Evolutionary conservation across 64 coral and sea anemone genomes (phyloP).

Genomic region (Pocillopora verrucosa): DNA sequence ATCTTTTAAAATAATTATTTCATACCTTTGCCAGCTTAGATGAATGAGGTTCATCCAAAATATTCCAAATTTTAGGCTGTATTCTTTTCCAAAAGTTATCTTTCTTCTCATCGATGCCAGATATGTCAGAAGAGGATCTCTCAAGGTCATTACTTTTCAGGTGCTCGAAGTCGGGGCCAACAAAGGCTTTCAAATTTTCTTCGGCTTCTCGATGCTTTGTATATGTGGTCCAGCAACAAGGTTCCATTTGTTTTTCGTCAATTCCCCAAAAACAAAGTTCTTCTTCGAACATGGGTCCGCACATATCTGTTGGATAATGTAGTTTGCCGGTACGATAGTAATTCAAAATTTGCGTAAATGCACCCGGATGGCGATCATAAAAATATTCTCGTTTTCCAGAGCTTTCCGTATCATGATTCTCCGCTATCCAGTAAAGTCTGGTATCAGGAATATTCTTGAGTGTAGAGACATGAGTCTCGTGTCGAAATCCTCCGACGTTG

Average conservation of each 20-base stretch:
- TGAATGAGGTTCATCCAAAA: conserved; percentile 85
- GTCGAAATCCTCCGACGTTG: conserved; percentile 86
- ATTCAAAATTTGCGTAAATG: conserved; percentile 85
- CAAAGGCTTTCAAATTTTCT: conserved; percentile 85
- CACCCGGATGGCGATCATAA: conserved; percentile 82
- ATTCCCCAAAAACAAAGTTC: conserved; percentile 90
- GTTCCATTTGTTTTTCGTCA: conserved; percentile 95
- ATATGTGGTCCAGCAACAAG: conserved; percentile 86
- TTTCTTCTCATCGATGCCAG: conserved; percentile 37
- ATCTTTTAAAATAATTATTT: background rate
- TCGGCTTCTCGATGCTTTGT: conserved; percentile 91
- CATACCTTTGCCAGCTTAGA: conserved; percentile 78
- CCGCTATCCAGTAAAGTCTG: conserved; percentile 76
- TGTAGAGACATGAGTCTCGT: conserved; percentile 84
- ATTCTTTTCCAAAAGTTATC: conserved; percentile 59
- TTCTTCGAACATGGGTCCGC: conserved; percentile 89
- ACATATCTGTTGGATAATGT: conserved; percentile 89
- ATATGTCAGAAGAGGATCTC: conserved; percentile 12
- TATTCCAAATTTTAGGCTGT: conserved; percentile 84
- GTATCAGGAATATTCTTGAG: conserved; percentile 91
- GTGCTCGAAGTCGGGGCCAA: conserved; percentile 86
- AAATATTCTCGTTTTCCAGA: conserved; percentile 74
- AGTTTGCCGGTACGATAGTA: conserved; percentile 92
- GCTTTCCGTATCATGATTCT: conserved; percentile 61
- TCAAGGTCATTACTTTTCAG: conserved; percentile 45